Percentiles rank a stretch among this genome's conserved stretches.
These are phyloP conservation scores for Glaucomys volans DNA, from an alignment of 2,113 vertebrate genomes.

Conservation along the genomic window DNA sequence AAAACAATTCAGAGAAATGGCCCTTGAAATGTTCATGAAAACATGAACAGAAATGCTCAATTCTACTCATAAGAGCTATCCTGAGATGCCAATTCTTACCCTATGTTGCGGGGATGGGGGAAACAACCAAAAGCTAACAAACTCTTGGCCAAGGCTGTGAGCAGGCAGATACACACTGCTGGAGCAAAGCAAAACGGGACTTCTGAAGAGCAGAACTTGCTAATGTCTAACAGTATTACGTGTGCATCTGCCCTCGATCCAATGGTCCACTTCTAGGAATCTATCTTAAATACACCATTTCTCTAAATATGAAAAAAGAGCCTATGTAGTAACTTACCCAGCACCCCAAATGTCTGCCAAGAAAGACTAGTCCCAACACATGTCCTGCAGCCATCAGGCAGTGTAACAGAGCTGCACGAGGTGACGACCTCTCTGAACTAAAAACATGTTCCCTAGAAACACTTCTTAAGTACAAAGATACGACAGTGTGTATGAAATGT, in stretches of 20 bases:
- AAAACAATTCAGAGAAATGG: not conserved
- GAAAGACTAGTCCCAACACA: no score
- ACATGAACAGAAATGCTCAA: not conserved
- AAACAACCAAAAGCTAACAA: not conserved
- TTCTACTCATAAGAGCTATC: not conserved
- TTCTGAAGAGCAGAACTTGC: not conserved
- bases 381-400: no score
- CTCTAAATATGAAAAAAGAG: not conserved
- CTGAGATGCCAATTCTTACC: not conserved
- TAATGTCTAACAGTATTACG: not conserved
- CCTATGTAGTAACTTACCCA: not conserved
- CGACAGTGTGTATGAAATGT: not conserved
- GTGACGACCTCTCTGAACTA: not conserved
- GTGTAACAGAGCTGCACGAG: accelerated
- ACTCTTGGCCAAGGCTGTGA: not conserved
- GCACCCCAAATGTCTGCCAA: not conserved
- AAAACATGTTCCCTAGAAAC: not conserved
- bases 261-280: not conserved
- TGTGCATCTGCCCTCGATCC: not conserved
- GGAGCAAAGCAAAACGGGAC: not conserved
- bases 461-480: not conserved
- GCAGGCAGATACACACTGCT: not conserved
- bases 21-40: no score
- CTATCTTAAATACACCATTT: not conserved
- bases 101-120: no score